Conservation (phyloP, 2,113 vertebrate species). For the Urocolius indicus region DNA sequence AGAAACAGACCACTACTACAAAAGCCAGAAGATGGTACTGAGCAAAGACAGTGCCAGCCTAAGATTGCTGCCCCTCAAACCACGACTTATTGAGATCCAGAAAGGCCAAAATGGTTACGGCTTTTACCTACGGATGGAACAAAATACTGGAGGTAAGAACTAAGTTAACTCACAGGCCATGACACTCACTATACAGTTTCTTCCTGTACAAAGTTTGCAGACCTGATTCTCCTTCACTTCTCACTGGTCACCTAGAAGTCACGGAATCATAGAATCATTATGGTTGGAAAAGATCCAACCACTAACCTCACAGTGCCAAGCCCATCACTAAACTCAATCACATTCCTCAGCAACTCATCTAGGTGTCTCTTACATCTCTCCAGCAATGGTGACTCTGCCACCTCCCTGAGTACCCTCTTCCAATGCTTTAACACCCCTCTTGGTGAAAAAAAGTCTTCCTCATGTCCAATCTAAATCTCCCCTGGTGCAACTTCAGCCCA, state of each 20-base stretch:
- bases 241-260: background rate
- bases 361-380: too few species aligned
- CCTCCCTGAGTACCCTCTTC: too few species aligned
- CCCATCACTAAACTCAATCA: too few species aligned
- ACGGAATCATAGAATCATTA: too few species aligned
- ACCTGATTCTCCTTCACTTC: background rate
- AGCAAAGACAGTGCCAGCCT: slow-evolving; percentile 77
- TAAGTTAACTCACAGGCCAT: background rate
- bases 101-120: slow-evolving; percentile 86
- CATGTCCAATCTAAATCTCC: too few species aligned
- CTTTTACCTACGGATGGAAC: slow-evolving; percentile 82
- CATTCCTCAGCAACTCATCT: too few species aligned
- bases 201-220: background rate
- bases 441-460: too few species aligned
- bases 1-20: slow-evolving; percentile 80
- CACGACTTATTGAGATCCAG: slow-evolving; percentile 79
- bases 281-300: too few species aligned
- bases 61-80: slow-evolving; percentile 82
- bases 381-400: too few species aligned
- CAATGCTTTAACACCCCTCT: too few species aligned
- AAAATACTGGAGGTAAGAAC: slow-evolving; percentile 72
- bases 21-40: slow-evolving; percentile 71
- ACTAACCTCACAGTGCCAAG: too few species aligned
- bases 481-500: too few species aligned
- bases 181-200: background rate